Evolutionary conservation across 2,888 invertebrate species (phyloP), one percentile per base, ranked within the genome.

Genomic region (Cataglyphis rosenhaueri): DNA sequence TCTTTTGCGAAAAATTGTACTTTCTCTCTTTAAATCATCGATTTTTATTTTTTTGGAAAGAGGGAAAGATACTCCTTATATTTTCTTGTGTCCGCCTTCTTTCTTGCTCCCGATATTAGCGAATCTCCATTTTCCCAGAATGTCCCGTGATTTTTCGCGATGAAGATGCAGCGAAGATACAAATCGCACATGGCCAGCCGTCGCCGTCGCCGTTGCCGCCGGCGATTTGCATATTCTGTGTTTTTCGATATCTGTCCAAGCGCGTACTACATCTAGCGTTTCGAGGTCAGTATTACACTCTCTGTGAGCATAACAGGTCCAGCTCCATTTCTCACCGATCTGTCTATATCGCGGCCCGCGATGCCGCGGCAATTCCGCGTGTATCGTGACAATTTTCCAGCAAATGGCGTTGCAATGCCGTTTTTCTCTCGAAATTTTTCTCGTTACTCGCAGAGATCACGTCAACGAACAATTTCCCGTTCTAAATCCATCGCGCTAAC

Each of bases 261-360:
- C 57, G 81, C 41, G 82, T 84, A 84, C 81, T 84, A 84, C 87
- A 87, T 87, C 86, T 83, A 83, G 83, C 68, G 73, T 78, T 84
- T 87, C 81, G 84, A 86, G 87, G 82, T 83, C 85, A 87, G 86
- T 85, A 87, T 87, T 82, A 87, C 87, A 78, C 78, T 85, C 85
- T 61, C 82, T 8, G 65, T 55, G 38, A 57, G 75, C 81, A 55
- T 62, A 48, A 52, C 81, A 83, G 74, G 82, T n/a, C 52, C 25
- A 41, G n/a, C 66, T 66, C n/a, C n/a, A 76, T 76, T 76, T 76
- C 76, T 55, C 66, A 76, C 76, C 55, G 82, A 59, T 84, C 83
- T 86, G 71, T 76, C 59, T 21, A 8, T n/a, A 78, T 25, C 21
- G 44, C 21, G 61, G 15, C 70, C 79, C n/a, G 73, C 41, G 74